Percentiles rank a stretch among this genome's conserved stretches.
These are phyloP conservation scores for Pocillopora grandis DNA, from an alignment of 92 coral and sea anemone species.

Conservation along the genomic window DNA sequence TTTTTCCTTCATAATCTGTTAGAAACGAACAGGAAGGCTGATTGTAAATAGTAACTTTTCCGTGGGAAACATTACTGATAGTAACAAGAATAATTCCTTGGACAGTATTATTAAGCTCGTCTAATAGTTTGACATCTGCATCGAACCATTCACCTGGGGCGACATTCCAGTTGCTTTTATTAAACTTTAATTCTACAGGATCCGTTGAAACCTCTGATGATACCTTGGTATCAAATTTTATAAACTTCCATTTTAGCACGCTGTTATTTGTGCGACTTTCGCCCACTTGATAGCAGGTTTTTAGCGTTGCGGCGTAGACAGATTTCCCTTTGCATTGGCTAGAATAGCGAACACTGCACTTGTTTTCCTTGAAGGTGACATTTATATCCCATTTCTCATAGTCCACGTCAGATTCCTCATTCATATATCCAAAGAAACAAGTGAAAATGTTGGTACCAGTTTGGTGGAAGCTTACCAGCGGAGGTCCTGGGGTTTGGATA, in stretches of 20 bases:
- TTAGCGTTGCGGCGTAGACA: slow-evolving; percentile 80
- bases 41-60: slow-evolving; percentile 42
- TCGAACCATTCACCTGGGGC: slow-evolving; percentile 79
- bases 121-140: slow-evolving; percentile 65
- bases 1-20: slow-evolving; percentile 21
- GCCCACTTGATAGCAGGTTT: slow-evolving; percentile 68
- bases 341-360: slow-evolving; percentile 1
- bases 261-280: slow-evolving; percentile 60
- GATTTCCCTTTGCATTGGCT: slow-evolving; percentile 58
- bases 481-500: slow-evolving; percentile 82
- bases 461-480: slow-evolving; percentile 71
- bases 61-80: slow-evolving; percentile 4
- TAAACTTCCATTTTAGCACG: slow-evolving; percentile 72
- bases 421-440: slow-evolving; percentile 73
- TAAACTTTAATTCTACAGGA: slow-evolving; percentile 59
- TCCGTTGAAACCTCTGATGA: slow-evolving; percentile 75
- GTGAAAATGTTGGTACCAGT: slow-evolving; percentile 61
- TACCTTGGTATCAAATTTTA: slow-evolving; percentile 52
- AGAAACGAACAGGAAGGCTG: slow-evolving; percentile 65
- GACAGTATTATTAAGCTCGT: slow-evolving; percentile 74
- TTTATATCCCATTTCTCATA: slow-evolving; percentile 63
- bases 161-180: slow-evolving; percentile 74
- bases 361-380: slow-evolving; percentile 71
- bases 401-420: slow-evolving; percentile 9
- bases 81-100: slow-evolving; percentile 73